phyloP scores from a whole-genome alignment of 2,888 invertebrate genomes.

The Myopa testacea region DNA sequence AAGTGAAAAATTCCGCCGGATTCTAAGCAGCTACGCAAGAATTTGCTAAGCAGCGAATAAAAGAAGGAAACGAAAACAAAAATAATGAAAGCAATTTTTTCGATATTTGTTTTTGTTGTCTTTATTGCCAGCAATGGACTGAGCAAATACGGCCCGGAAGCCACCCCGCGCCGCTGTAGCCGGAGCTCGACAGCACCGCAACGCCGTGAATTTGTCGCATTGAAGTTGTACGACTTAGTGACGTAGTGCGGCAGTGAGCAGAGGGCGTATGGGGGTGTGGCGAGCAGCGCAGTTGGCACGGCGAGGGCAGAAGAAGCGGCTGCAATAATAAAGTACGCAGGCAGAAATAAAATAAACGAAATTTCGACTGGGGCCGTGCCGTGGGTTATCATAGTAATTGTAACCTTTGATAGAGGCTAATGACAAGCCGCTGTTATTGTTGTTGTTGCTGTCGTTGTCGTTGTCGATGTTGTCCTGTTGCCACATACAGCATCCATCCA shows the following conservation, averaged over 20 bases:
- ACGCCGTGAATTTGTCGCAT: conserved; percentile 6
- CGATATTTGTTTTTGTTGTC: conserved; percentile 28
- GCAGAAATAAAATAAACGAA: neutral
- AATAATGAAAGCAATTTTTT: conserved; percentile 34
- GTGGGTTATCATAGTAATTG: conserved; percentile 30
- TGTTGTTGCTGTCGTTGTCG: conserved; percentile 6
- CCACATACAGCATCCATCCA: neutral
- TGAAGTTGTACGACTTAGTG: too few species aligned
- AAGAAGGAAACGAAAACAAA: conserved; percentile 7
- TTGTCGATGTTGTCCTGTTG: neutral
- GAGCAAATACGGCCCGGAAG: conserved; percentile 4
- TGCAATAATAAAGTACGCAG: conserved; percentile 15
- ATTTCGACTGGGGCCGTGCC: conserved; percentile 2
- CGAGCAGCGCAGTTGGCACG: neutral
- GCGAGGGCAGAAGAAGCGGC: neutral
- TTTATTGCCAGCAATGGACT: conserved; percentile 26
- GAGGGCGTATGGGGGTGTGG: conserved; percentile 1
- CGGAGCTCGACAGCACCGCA: neutral
- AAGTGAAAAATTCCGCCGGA: conserved; percentile 28
- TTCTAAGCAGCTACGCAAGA: conserved; percentile 15
- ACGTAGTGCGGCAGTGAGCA: neutral
- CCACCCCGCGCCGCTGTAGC: neutral
- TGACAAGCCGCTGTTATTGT: conserved; percentile 13
- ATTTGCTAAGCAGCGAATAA: too few species aligned
- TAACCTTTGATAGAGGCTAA: conserved; percentile 31